phyloP scores from a whole-genome alignment of 2,888 invertebrate genomes.

The Hirtodrosophila duncani region DNA sequence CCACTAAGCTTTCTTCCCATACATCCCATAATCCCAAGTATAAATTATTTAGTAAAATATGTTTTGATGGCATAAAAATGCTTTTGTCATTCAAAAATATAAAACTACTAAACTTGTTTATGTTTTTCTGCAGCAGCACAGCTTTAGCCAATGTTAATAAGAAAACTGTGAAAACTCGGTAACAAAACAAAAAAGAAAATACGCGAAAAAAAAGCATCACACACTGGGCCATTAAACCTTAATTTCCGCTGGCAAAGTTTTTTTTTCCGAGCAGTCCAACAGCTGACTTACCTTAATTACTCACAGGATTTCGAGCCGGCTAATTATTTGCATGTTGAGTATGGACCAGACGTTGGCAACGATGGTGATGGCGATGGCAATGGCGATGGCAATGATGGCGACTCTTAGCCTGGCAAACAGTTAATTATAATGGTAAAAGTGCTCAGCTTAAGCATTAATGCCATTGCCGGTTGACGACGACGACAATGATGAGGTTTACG shows the following conservation, averaged over 20 bases:
- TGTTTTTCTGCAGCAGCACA: no score
- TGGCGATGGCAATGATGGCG: conserved; percentile 23
- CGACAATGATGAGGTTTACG: conserved; percentile 4
- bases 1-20: no score
- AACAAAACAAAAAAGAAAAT: conserved; percentile 15
- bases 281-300: conserved; percentile 71
- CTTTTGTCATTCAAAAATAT: no score
- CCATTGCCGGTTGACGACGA: conserved; percentile 53
- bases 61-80: no score
- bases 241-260: conserved; percentile 52
- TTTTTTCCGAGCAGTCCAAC: conserved; percentile 23
- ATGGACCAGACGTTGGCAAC: conserved; percentile 13
- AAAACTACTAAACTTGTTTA: no score
- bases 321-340: conserved; percentile 62
- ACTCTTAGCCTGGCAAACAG: no score
- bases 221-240: conserved; percentile 52
- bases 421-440: conserved; percentile 56
- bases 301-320: conserved; percentile 48
- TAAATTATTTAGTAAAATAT: no score
- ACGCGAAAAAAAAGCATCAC: conserved; percentile 24
- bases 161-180: conserved; percentile 69
- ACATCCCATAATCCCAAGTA: no score
- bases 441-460: conserved; percentile 60
- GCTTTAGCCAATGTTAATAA: no score
- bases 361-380: background rate